Percentiles rank a stretch among this genome's conserved stretches.
These are phyloP conservation scores for Propsilocerus akamusi DNA, from an alignment of 1,140 invertebrate species.

Conservation along the genomic window DNA sequence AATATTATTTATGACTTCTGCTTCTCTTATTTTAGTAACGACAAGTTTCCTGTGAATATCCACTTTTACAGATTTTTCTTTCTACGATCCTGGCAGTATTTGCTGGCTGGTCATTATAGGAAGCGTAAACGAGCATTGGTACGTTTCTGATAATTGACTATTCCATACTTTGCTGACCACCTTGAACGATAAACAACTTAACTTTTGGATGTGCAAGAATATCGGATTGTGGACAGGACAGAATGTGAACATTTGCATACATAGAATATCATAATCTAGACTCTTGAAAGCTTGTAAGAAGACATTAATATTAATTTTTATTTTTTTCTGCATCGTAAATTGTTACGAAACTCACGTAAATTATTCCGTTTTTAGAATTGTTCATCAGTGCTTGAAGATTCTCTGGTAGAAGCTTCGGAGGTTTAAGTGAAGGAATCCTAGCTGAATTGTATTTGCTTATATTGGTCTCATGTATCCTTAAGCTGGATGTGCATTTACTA, in stretches of 20 bases:
- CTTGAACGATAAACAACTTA: constrained; percentile 37
- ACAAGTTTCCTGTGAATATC: not conserved
- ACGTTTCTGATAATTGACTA: constrained; percentile 33
- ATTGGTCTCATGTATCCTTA: not conserved
- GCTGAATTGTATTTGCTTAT: not conserved
- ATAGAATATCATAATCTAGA: no score
- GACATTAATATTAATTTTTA: no score
- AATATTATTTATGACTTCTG: not conserved
- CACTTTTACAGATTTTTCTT: not conserved
- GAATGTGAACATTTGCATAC: not conserved
- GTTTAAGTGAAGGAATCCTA: not conserved
- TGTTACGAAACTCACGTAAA: not conserved
- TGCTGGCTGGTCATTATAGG: constrained; percentile 17
- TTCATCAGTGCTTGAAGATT: not conserved
- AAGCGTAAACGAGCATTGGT: constrained; percentile 30
- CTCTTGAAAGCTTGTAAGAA: no score
- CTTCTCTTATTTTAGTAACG: not conserved
- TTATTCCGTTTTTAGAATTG: not conserved
- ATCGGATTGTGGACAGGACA: not conserved
- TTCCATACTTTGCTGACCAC: constrained; percentile 34
- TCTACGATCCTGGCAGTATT: not conserved
- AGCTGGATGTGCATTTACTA: not conserved
- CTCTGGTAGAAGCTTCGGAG: not conserved
- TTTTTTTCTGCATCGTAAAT: no score
- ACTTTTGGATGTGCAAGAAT: constrained; percentile 27